Conservation (phyloP, 2,797 vertebrate species). For the Myiotriccus ornatus region DNA sequence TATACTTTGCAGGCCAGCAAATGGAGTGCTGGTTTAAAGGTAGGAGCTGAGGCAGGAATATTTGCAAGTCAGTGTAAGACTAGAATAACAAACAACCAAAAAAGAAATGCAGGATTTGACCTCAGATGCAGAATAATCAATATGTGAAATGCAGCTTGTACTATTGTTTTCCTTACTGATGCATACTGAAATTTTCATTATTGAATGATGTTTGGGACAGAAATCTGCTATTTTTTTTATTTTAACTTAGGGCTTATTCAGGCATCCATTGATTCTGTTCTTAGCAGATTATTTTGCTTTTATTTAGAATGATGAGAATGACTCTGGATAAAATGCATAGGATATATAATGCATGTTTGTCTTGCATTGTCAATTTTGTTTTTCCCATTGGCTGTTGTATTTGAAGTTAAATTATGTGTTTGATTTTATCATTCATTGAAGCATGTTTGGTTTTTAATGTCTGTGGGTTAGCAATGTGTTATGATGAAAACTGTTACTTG, state of each 20-base stretch:
- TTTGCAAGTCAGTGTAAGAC: neutral
- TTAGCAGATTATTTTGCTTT: neutral
- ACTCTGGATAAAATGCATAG: neutral
- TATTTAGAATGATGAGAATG: neutral
- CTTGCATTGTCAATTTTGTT: conserved; percentile 32
- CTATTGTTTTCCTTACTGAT: neutral
- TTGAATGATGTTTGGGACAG: neutral
- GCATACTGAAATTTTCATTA: neutral
- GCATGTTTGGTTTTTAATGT: neutral
- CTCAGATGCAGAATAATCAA: neutral
- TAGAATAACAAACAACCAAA: neutral
- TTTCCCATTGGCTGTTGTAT: conserved; percentile 9
- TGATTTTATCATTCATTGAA: conserved; percentile 44
- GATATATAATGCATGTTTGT: neutral
- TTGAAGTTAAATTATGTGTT: conserved; percentile 55
- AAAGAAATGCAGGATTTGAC: neutral
- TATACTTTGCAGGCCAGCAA: neutral
- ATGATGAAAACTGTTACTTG: neutral
- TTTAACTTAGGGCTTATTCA: neutral
- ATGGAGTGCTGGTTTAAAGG: accelerated
- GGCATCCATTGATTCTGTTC: neutral
- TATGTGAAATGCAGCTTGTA: neutral
- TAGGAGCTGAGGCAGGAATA: neutral
- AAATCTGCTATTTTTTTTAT: neutral
- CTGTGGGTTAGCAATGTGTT: neutral